A percentile compares a stretch with the other conserved stretches of the same genome.
Evolutionary conservation across 2,888 invertebrate species (phyloP).

Genomic region (Yponomeuta sedellus): DNA sequence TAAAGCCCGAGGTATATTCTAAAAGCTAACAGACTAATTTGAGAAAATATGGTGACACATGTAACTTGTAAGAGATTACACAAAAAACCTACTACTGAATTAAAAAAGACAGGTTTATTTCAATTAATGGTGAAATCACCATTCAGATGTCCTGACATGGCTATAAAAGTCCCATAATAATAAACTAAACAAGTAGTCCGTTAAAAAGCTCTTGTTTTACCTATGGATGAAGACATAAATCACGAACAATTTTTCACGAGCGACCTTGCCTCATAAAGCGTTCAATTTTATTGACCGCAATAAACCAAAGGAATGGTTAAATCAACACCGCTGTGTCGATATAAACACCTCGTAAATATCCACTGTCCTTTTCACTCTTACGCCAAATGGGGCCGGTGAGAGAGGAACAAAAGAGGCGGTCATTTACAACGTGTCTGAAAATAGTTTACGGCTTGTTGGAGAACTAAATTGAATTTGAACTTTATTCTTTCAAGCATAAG

Average conservation of each 20-base stretch:
- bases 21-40: too few relatives aligned
- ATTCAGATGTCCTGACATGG: conserved; percentile 4
- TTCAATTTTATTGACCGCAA: conserved; percentile 75
- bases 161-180: neutral
- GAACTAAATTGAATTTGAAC: conserved; percentile 31
- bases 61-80: neutral
- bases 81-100: neutral
- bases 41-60: neutral
- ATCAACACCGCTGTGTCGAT: conserved; percentile 72
- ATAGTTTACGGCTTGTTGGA: conserved; percentile 67
- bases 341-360: conserved; percentile 71
- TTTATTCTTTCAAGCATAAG: conserved; percentile 28
- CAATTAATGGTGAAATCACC: conserved; percentile 13
- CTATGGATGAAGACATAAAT: conserved; percentile 66
- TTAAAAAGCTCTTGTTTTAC: neutral
- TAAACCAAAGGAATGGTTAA: conserved; percentile 75
- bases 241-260: conserved; percentile 61
- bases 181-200: neutral
- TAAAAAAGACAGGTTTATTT: neutral
- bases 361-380: conserved; percentile 38
- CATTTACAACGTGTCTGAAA: conserved; percentile 66
- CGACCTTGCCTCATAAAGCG: conserved; percentile 75
- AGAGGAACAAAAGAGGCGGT: conserved; percentile 45
- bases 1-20: too few relatives aligned
- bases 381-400: conserved; percentile 23